These are phyloP conservation scores for Spea bombifrons DNA, from an alignment of 2,113 vertebrate genomes.

Conservation along the genomic window DNA sequence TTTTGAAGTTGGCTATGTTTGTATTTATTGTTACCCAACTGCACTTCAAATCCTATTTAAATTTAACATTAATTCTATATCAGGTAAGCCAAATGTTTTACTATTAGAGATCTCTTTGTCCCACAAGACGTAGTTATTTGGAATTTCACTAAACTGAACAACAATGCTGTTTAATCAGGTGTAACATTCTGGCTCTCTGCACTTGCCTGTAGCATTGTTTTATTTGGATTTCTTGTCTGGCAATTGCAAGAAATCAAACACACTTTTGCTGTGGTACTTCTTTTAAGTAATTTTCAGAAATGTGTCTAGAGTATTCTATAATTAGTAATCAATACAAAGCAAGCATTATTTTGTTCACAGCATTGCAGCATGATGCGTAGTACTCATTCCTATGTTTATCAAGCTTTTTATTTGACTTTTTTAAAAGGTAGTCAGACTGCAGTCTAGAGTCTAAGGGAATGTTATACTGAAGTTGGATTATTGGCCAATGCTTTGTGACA, in stretches of 20 bases:
- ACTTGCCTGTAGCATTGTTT: conserved; percentile 63
- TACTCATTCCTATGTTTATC: too few species aligned
- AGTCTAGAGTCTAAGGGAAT: too few species aligned
- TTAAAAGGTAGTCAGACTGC: too few species aligned
- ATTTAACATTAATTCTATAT: conserved; percentile 25
- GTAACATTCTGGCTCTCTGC: conserved; percentile 53
- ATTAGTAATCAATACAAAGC: conserved; percentile 4
- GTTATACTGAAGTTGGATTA: too few species aligned
- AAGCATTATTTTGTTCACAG: neutral
- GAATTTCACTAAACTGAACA: conserved; percentile 48
- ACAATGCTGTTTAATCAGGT: conserved; percentile 62
- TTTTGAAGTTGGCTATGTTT: too few species aligned
- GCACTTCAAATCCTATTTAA: neutral
- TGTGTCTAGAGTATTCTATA: neutral
- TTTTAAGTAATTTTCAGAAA: neutral
- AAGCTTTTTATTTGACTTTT: too few species aligned
- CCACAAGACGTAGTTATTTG: conserved; percentile 53
- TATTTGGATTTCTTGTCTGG: conserved; percentile 53
- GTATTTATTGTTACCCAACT: too few species aligned
- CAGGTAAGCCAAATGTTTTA: conserved; percentile 18
- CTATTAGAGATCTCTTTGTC: conserved; percentile 4
- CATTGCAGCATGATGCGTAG: too few species aligned
- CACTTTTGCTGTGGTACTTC: conserved; percentile 4
- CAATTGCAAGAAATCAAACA: conserved; percentile 56
- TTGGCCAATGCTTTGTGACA: too few species aligned